These are phyloP conservation scores for Oryzias javanicus DNA, from an alignment of 2,113 vertebrate genomes.

Conservation along the genomic window DNA sequence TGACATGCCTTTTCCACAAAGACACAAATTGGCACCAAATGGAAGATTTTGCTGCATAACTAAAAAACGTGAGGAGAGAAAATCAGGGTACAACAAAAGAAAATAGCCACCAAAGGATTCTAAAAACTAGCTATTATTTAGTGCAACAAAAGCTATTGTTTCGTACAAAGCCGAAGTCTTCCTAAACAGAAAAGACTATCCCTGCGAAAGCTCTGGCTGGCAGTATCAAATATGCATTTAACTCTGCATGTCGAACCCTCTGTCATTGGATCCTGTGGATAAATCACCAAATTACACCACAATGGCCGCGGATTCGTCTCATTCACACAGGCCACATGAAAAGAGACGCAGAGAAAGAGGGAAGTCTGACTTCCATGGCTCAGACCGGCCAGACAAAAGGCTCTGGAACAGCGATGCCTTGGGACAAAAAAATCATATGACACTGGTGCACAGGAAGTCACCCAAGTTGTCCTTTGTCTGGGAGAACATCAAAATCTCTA, in stretches of 20 bases:
- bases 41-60: not conserved
- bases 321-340: constrained; percentile 79
- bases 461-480: constrained; percentile 78
- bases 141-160: constrained; percentile 76
- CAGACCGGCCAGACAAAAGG: constrained; percentile 71
- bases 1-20: constrained; percentile 12
- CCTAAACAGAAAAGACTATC: constrained; percentile 62
- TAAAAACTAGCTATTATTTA: constrained; percentile 68
- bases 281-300: constrained; percentile 78
- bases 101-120: constrained; percentile 58
- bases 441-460: constrained; percentile 80
- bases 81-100: constrained; percentile 43
- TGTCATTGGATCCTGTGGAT: constrained; percentile 72
- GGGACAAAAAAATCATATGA: constrained; percentile 76
- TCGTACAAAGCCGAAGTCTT: constrained; percentile 66
- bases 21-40: not conserved
- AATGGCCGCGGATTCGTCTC: constrained; percentile 58
- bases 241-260: constrained; percentile 70
- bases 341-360: constrained; percentile 74
- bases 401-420: constrained; percentile 72
- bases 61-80: not conserved
- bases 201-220: constrained; percentile 62
- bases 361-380: constrained; percentile 79
- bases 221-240: constrained; percentile 75
- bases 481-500: constrained; percentile 72